Base-by-base conservation (phyloP, 2,113 vertebrate genomes). In the Ranitomeya variabilis region DNA sequence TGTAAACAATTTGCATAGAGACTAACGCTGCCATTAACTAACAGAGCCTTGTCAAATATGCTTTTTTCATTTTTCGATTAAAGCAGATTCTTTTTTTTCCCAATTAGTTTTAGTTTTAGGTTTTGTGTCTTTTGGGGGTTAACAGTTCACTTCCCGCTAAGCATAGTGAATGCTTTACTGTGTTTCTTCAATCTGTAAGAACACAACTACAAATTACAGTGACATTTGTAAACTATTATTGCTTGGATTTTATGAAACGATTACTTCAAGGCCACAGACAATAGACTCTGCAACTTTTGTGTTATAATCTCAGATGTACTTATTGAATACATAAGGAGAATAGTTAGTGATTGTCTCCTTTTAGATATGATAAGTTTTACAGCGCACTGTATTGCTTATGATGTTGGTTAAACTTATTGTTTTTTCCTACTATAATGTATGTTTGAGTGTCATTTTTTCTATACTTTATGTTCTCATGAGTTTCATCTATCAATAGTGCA, bases 161-260 rank as follows among this genome's bases (percentile, higher is more conserved):
- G 52, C 86, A 78, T 2, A 0, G 87, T 80, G 84, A 86, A 88
- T 88, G 81, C 89, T 91, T 37, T 62, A 76, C 52, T 86, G 77
- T 89, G 91, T 89, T 74, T 90, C 92, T 90, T 0, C 62, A 7
- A 89, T 90, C 90, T 93, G 92, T 92, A 89, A 84, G 92, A 93
- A 93, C 92, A 92, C 93, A 93, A 92, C 91, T 89, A 90, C 91
- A 92, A 81, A 93, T 85, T 90, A 92, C 90, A 90, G 91, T 90
- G 91, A 91, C 92, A 92, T 94, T 93, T 93, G 92, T 92, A 92
- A 94, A 80, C 89, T 87, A 92, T 94, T 92, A 93, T 91, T 89
- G 23, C 90, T 80, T 59, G 15, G 0, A 83, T 91, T 93, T 90
- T 90, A 90, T 91, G 92, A 93, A 94, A 93, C 8, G 62, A 90